A percentile compares a stretch with the other conserved stretches of the same genome.
Conservation (phyloP, 2,113 vertebrate genomes). For the Procavia capensis region DNA sequence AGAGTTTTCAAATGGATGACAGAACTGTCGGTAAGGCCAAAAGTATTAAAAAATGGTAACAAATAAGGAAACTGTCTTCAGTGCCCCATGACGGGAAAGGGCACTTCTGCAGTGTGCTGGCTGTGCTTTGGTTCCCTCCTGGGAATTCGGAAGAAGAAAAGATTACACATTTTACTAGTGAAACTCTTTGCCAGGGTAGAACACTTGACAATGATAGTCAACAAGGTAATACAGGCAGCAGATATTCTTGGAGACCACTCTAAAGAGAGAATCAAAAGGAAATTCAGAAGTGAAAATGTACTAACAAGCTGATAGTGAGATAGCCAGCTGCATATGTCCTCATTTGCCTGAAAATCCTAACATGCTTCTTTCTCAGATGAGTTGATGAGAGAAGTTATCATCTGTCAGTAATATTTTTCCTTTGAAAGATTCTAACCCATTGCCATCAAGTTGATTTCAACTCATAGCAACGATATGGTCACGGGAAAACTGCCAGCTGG, state of each 20-base stretch:
- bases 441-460: neutral
- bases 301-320: slow-evolving; percentile 57
- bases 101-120: neutral
- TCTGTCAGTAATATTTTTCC: neutral
- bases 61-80: neutral
- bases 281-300: slow-evolving; percentile 55
- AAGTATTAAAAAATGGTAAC: neutral
- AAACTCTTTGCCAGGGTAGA: slow-evolving; percentile 30
- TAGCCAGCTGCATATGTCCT: neutral
- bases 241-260: slow-evolving; percentile 49
- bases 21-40: neutral
- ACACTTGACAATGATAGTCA: slow-evolving; percentile 2
- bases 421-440: neutral
- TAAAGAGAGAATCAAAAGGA: slow-evolving; percentile 14
- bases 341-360: slow-evolving; percentile 18
- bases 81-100: neutral
- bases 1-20: neutral
- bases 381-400: neutral
- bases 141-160: neutral
- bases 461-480: neutral
- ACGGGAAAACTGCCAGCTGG: too few relatives aligned
- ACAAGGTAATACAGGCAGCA: neutral
- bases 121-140: slow-evolving; percentile 27
- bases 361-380: neutral
- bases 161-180: slow-evolving; percentile 39